Conservation (phyloP, 35 echinoderm and acorn worm species). For the Apostichopus parvimensis region DNA sequence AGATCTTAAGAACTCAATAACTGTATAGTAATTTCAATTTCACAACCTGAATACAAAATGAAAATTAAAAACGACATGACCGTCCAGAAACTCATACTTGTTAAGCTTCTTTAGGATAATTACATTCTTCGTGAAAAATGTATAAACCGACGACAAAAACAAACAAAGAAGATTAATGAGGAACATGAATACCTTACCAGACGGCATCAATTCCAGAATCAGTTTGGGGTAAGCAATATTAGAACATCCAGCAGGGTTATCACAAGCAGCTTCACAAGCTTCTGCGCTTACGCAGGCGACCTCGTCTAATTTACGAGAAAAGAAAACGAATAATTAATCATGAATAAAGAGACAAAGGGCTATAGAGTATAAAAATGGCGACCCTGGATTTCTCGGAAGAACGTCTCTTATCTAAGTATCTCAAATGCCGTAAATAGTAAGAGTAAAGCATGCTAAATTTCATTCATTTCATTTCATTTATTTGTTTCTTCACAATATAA, state of each 20-base stretch:
- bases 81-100: no score
- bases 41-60: no score
- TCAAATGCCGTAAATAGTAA: not conserved
- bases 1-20: no score
- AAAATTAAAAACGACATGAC: no score
- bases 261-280: constrained; percentile 63
- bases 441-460: no score
- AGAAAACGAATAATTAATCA: not conserved
- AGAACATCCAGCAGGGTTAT: constrained; percentile 59
- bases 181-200: constrained; percentile 47
- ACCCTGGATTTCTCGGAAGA: not conserved
- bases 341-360: no score
- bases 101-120: no score
- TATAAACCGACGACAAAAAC: not conserved
- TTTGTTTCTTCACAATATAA: no score
- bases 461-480: no score
- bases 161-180: not conserved
- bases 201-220: constrained; percentile 81
- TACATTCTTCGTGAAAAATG: no score
- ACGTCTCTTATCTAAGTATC: not conserved
- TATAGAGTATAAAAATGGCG: not conserved
- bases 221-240: constrained; percentile 91
- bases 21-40: no score
- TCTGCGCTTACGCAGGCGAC: constrained; percentile 77
- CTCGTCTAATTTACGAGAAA: constrained; percentile 56